Percentiles rank a stretch among this genome's conserved stretches.
phyloP scores from a whole-genome alignment of 1,140 invertebrate species.

The Diprion similis region DNA sequence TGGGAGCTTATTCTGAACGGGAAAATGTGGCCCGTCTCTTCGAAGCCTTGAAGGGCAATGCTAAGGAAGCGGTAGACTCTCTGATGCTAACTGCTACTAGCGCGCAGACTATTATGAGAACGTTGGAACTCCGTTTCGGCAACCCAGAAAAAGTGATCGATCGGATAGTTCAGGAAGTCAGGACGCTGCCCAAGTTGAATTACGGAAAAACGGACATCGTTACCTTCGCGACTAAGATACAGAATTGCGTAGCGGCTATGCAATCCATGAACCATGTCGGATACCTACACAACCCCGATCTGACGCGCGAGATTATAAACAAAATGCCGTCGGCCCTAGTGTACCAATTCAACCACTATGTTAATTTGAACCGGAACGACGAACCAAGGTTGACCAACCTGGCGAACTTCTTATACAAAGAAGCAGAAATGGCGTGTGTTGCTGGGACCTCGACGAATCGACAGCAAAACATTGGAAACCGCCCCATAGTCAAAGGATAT shows the following conservation, averaged over 20 bases:
- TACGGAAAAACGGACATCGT: slow-evolving; percentile 10
- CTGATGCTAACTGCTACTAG: slow-evolving; percentile 21
- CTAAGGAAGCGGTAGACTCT: slow-evolving; percentile 18
- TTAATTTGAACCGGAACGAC: background rate
- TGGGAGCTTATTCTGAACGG: slow-evolving; percentile 1
- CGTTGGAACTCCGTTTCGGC: slow-evolving; percentile 22
- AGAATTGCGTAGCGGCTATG: slow-evolving; percentile 26
- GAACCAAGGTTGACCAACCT: background rate
- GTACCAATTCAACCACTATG: background rate
- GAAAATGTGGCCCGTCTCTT: slow-evolving; percentile 12
- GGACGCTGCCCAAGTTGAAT: background rate
- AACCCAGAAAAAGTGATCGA: background rate
- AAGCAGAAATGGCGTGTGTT: background rate
- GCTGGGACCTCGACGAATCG: background rate
- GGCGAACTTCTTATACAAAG: background rate
- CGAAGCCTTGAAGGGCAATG: background rate
- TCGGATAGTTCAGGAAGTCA: background rate
- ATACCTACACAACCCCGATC: slow-evolving; percentile 28
- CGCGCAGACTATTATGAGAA: slow-evolving; percentile 12
- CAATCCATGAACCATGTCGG: slow-evolving; percentile 23
- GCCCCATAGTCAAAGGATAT: too few species aligned
- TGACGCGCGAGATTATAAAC: slow-evolving; percentile 19
- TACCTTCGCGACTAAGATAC: slow-evolving; percentile 27
- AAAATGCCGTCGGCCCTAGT: slow-evolving; percentile 20
- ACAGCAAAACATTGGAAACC: background rate